Evolutionary conservation across 2,888 invertebrate genomes (phyloP).

Genomic region (Thereva nobilitata): DNA sequence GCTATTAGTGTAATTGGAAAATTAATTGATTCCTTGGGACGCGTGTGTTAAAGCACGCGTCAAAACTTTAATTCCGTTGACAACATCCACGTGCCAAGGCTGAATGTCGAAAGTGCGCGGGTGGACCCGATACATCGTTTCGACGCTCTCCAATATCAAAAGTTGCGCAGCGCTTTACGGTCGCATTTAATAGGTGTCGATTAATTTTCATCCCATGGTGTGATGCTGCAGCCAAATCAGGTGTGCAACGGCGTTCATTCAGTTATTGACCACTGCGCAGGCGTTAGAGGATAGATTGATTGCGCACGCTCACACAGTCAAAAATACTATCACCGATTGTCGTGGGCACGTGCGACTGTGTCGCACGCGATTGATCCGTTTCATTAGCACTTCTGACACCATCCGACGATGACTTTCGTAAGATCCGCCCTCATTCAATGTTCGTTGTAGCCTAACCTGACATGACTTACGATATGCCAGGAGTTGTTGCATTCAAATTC

Average conservation of each 20-base stretch:
- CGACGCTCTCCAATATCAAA: neutral
- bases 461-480: slow-evolving; percentile 7
- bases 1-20: slow-evolving; percentile 32
- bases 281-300: slow-evolving; percentile 16
- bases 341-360: slow-evolving; percentile 5
- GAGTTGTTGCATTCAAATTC: no score
- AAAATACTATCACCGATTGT: neutral
- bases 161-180: neutral
- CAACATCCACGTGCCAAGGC: neutral
- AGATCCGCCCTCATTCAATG: slow-evolving; percentile 17
- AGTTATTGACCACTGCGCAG: neutral
- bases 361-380: slow-evolving; percentile 17
- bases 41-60: slow-evolving; percentile 22
- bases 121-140: slow-evolving; percentile 10
- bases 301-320: slow-evolving; percentile 11
- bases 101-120: neutral
- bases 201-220: slow-evolving; percentile 12
- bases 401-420: slow-evolving; percentile 8
- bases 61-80: slow-evolving; percentile 17
- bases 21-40: slow-evolving; percentile 19
- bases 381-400: slow-evolving; percentile 21
- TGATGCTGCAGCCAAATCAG: slow-evolving; percentile 10
- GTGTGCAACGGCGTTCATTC: slow-evolving; percentile 11
- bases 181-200: slow-evolving; percentile 1
- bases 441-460: slow-evolving; percentile 16